Conservation (phyloP, 2,113 vertebrate species). For the Astur gentilis region DNA sequence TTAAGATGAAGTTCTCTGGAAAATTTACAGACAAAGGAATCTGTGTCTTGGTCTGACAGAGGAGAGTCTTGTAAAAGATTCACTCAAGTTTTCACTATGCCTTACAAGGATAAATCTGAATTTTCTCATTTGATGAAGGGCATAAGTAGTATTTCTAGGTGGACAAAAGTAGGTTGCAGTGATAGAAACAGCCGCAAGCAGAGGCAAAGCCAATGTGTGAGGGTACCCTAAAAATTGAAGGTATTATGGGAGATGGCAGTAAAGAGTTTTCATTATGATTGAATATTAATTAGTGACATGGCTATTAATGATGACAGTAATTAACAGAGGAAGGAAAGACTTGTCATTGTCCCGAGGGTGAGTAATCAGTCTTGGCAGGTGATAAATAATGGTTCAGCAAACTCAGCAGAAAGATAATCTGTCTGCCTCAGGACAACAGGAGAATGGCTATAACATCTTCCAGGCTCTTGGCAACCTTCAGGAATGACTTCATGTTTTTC, state of each 20-base stretch:
- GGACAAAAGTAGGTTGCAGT: background rate
- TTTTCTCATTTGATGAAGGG: background rate
- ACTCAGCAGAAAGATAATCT: conserved; percentile 79
- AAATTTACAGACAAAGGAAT: background rate
- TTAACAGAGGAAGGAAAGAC: conserved; percentile 76
- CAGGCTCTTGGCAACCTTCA: conserved; percentile 65
- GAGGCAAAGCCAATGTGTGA: background rate
- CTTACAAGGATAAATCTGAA: background rate
- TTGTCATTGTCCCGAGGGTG: conserved; percentile 75
- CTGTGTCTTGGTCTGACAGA: background rate
- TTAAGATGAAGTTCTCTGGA: background rate
- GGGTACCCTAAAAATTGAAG: background rate
- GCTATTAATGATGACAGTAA: conserved; percentile 78
- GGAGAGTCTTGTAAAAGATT: background rate
- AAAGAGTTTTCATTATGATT: conserved; percentile 70
- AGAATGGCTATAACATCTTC: conserved; percentile 60
- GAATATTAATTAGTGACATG: conserved; percentile 80
- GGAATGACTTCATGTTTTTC: conserved; percentile 66
- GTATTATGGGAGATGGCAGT: background rate
- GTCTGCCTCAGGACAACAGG: conserved; percentile 55
- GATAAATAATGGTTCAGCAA: conserved; percentile 79
- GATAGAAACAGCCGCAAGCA: background rate
- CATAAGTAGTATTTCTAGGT: background rate
- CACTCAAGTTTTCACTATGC: background rate
- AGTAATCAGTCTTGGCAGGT: conserved; percentile 80